These are phyloP conservation scores for Hippasteria phrygiana DNA, from an alignment of 53 echinoderm and acorn worm genomes.

Conservation along the genomic window DNA sequence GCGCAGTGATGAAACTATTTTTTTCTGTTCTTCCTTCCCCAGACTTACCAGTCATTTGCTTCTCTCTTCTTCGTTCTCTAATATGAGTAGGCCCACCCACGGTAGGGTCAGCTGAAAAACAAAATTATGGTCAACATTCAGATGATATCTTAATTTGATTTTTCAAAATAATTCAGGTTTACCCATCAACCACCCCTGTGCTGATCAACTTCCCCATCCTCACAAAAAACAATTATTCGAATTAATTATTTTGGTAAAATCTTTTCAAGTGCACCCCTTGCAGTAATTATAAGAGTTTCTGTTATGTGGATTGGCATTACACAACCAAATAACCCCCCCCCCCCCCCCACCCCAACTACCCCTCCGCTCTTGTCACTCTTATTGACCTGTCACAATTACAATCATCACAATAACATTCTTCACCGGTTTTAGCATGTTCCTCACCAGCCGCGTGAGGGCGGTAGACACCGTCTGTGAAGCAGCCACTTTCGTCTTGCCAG, in stretches of 20 bases:
- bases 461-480: conserved; percentile 46
- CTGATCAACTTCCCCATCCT: too few relatives aligned
- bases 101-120: not conserved
- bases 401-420: too few relatives aligned
- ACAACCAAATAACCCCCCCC: too few relatives aligned
- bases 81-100: too few relatives aligned
- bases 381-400: not conserved
- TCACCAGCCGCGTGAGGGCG: conserved; percentile 30
- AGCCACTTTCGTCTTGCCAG: conserved; percentile 70
- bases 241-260: too few relatives aligned
- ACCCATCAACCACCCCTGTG: not conserved
- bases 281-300: not conserved
- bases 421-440: not conserved
- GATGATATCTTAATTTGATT: not conserved
- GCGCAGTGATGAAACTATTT: not conserved
- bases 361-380: too few relatives aligned
- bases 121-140: too few relatives aligned
- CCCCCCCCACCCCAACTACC: too few relatives aligned
- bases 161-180: not conserved
- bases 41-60: not conserved
- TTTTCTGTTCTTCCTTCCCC: not conserved
- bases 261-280: too few relatives aligned
- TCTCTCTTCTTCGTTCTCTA: not conserved
- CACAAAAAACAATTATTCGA: too few relatives aligned
- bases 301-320: too few relatives aligned